Percentiles rank a stretch among this genome's conserved stretches.
Evolutionary conservation across 2,888 invertebrate species (phyloP).

Genomic region (Cotesia congregata): DNA sequence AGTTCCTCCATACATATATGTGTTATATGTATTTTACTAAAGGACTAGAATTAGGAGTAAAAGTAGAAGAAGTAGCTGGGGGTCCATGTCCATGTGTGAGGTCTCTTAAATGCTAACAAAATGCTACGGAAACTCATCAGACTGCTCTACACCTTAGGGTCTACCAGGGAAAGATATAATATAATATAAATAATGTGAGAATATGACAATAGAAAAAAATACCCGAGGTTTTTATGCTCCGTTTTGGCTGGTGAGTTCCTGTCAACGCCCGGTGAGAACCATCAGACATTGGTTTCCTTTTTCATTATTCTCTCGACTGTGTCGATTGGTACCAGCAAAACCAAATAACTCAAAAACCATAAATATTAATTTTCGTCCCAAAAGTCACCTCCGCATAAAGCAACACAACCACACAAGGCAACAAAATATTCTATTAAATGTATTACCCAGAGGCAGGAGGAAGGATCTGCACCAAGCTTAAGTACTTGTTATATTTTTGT

Average conservation of each 20-base stretch:
- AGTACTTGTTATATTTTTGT: neutral
- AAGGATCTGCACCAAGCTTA: neutral
- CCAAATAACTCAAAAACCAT: neutral
- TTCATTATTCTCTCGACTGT: constrained; percentile 11
- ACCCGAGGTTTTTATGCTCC: constrained; percentile 13
- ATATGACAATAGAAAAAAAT: constrained; percentile 23
- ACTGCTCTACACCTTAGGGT: neutral
- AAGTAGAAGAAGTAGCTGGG: constrained; percentile 47
- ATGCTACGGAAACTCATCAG: constrained; percentile 50
- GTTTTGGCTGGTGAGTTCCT: constrained; percentile 53
- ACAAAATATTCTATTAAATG: neutral
- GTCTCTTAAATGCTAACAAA: constrained; percentile 67
- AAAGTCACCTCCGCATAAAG: neutral
- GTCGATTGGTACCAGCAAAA: neutral
- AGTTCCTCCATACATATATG: constrained; percentile 13
- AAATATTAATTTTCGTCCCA: neutral
- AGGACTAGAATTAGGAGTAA: neutral
- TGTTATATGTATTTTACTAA: neutral
- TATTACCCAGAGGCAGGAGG: neutral
- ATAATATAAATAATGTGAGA: too few species aligned
- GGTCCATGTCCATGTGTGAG: constrained; percentile 60
- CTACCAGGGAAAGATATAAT: too few species aligned
- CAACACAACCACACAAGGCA: too few species aligned
- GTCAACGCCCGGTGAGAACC: constrained; percentile 62
- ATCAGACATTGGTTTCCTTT: constrained; percentile 40